A percentile compares a stretch with the other conserved stretches of the same genome.
These are phyloP conservation scores for Ladona fulva DNA, from an alignment of 1,140 invertebrate species.

Conservation along the genomic window DNA sequence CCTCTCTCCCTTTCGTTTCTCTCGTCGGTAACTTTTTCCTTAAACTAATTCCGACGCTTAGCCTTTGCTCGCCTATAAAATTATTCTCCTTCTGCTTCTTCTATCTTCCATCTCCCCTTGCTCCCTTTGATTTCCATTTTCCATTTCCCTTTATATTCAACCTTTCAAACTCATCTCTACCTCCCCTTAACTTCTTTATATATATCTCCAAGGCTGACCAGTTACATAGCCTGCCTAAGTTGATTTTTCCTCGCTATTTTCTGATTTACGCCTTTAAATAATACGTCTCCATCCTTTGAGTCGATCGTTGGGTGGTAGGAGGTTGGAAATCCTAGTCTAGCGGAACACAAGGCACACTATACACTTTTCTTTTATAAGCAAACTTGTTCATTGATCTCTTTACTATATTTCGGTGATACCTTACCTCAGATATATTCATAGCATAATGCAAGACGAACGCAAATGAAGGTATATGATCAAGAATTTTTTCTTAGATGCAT, in stretches of 20 bases:
- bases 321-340: background rate
- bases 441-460: too few relatives aligned
- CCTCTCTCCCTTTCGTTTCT: too few relatives aligned
- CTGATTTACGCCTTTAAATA: background rate
- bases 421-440: background rate
- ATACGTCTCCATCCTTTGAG: background rate
- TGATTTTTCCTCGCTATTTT: background rate
- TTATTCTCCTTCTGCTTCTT: background rate
- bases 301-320: background rate
- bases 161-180: background rate
- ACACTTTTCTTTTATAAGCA: background rate
- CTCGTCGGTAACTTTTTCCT: too few relatives aligned
- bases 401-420: background rate
- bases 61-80: too few relatives aligned
- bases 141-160: background rate
- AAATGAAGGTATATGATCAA: too few relatives aligned
- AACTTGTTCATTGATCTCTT: background rate
- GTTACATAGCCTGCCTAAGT: background rate
- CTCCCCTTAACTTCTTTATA: background rate
- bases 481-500: too few relatives aligned
- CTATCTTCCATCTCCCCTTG: background rate
- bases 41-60: too few relatives aligned
- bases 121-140: background rate
- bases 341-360: background rate
- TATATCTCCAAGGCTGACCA: background rate